Base-by-base conservation (phyloP, 2,797 vertebrate species). In the Dryobates pubescens region DNA sequence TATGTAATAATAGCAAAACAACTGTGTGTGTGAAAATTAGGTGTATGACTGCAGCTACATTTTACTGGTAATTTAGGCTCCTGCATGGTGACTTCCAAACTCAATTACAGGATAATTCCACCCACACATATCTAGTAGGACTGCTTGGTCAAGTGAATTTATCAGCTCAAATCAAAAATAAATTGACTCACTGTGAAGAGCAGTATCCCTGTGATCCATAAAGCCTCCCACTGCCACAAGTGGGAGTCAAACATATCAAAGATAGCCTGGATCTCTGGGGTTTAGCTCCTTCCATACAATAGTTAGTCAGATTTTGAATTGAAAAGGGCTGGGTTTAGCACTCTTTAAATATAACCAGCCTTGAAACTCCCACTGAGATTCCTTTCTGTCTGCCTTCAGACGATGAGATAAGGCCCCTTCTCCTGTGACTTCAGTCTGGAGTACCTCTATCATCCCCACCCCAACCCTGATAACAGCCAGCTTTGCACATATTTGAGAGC, bases 341-440 rank as follows among this genome's bases (percentile, higher is more conserved):
- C 91, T 94, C 87, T 94, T 92, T 95, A 96, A 96, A 96, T 95
- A 95, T 92, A 95, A 91, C 93, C 92, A 94, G 72, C 68, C 92
- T 74, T 82, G 92, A 95, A 94, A 95, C 94, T 96, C 91, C 93
- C 87, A 88, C 92, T 73, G 95, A 95, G 95, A 95, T 95, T 95
- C 95, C 87, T 94, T 88, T 95, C 92, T 94, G 91, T 88, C 92
- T 96, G 93, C 82, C 82, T 93, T 95, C 89, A 93, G 94, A 88
- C 27, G 2, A 71, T 77, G 94, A 93, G 94, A 96, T 95, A 96
- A 96, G 95, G 85, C 83, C 43, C 85, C 70, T 86, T 96, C 80
- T 89, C 82, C 77, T 92, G 85, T 92, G 93, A 94, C 95, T 95
- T 95, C 90, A 95, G 95, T 76, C 95, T 94, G 94, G 91, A 94